A percentile compares a stretch with the other conserved stretches of the same genome.
Conservation (phyloP, 2,888 invertebrate genomes). For the Oxyteleia sp. region DNA sequence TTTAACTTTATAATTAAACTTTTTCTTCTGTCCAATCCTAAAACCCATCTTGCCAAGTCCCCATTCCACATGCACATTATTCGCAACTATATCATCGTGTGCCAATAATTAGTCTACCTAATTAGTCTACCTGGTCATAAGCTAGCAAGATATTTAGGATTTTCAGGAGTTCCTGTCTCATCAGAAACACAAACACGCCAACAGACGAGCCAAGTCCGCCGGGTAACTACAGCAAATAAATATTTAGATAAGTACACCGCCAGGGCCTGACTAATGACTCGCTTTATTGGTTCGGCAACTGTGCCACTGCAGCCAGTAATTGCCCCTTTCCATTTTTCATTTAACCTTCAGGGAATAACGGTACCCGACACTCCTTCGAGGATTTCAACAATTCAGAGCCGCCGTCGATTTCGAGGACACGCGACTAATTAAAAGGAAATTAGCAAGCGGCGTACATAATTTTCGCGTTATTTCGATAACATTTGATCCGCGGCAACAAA, state of each 20-base stretch:
- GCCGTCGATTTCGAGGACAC: background rate
- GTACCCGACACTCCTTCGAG: conserved; percentile 9
- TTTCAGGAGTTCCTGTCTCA: too few relatives aligned
- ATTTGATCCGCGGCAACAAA: conserved; percentile 12
- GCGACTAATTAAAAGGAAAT: conserved; percentile 20
- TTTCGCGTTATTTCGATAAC: conserved; percentile 27
- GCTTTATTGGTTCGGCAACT: conserved; percentile 33
- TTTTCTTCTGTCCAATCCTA: too few relatives aligned
- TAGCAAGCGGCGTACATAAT: conserved; percentile 8
- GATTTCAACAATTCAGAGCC: conserved; percentile 15
- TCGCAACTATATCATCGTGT: too few relatives aligned
- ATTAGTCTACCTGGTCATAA: too few relatives aligned
- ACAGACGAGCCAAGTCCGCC: conserved; percentile 32
- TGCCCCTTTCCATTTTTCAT: conserved; percentile 46
- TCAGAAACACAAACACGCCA: conserved; percentile 51
- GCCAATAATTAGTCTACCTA: too few relatives aligned
- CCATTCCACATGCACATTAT: too few relatives aligned
- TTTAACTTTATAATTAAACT: too few relatives aligned
- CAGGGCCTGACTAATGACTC: conserved; percentile 41
- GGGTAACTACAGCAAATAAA: conserved; percentile 41
- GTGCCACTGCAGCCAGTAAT: conserved; percentile 10
- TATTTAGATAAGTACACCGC: conserved; percentile 47
- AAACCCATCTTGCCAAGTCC: too few relatives aligned
- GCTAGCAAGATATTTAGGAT: too few relatives aligned
- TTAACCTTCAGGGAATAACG: background rate